Evolutionary conservation across 1,140 invertebrate species (phyloP), one percentile per base, ranked within the genome.

Genomic region (Octopus sinensis): DNA sequence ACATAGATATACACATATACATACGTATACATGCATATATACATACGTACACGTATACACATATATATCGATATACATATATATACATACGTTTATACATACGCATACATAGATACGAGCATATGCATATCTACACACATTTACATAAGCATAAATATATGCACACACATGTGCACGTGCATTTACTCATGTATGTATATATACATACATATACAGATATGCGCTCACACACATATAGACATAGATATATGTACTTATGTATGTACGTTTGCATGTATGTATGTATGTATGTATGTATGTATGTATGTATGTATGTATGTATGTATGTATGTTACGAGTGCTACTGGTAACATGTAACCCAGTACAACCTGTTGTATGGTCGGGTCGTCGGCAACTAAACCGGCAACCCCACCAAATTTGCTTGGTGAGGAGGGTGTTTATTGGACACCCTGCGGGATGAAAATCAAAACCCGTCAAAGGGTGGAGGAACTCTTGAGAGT

Each of bases 231-330:
- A n/a, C n/a, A 62, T 62, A 62, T 62, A 62, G 6, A 62, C 17
- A 62, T 62, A 62, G 6, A 62, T 52, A 52, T 78, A 78, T 78
- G 10, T 78, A 53, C 13, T 51, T 78, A 78, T 78, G 13, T 53
- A 53, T 78, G 53, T 78, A 53, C 13, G 13, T 78, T 51, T 78
- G 13, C 13, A 53, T 78, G 53, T 78, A 53, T 53, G 13, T 78
- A 78, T 78, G 13, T 9, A 53, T 78, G 53, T 78, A 78, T 53
- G 23, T 54, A 78, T 76, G 23, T 51, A 62, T 62, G 17, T 62
- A 62, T 62, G 17, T 62, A 62, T 62, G 17, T 62, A 62, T 62
- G 17, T 62, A 62, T 62, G 17, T 62, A 62, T 62, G 56, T 62
- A 62, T 62, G 56, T 62, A 62, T 62, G 56, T 62, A 62, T n/a